A percentile compares a stretch with the other conserved stretches of the same genome.
Evolutionary conservation across 1,140 invertebrate species (phyloP).

Genomic region (Campoletis sonorensis): DNA sequence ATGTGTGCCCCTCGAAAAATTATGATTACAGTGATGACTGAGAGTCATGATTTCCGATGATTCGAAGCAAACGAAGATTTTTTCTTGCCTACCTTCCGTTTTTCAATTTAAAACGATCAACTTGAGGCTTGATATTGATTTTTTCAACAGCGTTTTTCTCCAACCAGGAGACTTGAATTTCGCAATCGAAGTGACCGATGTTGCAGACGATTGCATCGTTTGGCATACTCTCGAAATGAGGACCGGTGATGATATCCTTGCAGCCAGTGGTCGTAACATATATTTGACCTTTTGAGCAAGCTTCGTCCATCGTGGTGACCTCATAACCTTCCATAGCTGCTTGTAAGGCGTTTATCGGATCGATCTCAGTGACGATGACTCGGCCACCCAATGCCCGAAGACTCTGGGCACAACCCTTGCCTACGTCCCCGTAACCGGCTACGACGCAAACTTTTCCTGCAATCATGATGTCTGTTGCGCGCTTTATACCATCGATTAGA

Average conservation of each 20-base stretch:
- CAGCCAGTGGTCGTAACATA: conserved; percentile 99
- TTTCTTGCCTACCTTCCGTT: conserved; percentile 82
- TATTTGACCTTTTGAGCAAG: conserved; percentile 92
- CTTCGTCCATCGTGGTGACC: conserved; percentile 98
- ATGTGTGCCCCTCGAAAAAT: neutral
- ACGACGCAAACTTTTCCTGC: conserved; percentile 99
- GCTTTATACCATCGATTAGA: conserved; percentile 98
- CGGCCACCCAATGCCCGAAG: conserved; percentile 95
- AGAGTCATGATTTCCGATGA: no score
- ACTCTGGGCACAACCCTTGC: conserved; percentile 98
- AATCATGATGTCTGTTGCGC: conserved; percentile 99
- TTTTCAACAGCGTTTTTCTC: conserved; percentile 95
- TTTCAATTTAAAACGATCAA: conserved; percentile 93
- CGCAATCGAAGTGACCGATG: conserved; percentile 99
- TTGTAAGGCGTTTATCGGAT: conserved; percentile 99
- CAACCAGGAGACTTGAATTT: conserved; percentile 98
- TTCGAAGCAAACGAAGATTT: neutral
- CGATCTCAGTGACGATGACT: conserved; percentile 98
- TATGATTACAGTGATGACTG: no score
- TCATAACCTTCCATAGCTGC: conserved; percentile 99
- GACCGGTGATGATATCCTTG: conserved; percentile 92
- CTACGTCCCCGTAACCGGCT: conserved; percentile 99
- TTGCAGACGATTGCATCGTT: conserved; percentile 99
- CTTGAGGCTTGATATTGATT: conserved; percentile 98
- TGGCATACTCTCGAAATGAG: conserved; percentile 94